phyloP scores from a whole-genome alignment of 2,113 vertebrate genomes.

The Cyprinodon variegatus region DNA sequence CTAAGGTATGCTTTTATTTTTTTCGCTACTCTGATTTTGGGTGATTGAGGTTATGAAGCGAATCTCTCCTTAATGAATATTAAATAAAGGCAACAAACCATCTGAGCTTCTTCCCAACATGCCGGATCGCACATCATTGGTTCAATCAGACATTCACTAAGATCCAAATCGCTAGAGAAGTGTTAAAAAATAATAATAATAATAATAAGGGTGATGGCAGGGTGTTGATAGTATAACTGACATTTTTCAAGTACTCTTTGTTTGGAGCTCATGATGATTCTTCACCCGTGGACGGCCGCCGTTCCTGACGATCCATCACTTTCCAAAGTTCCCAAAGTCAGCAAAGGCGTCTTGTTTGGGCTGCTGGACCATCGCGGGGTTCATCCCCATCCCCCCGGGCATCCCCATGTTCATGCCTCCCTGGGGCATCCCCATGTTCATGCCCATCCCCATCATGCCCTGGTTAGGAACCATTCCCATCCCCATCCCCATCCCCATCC shows the following conservation, averaged over 20 bases:
- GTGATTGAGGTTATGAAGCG: slow-evolving; percentile 73
- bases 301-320: slow-evolving; percentile 79
- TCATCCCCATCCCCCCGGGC: slow-evolving; percentile 80
- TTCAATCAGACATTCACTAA: slow-evolving; percentile 61
- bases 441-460: slow-evolving; percentile 87
- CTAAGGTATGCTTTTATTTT: slow-evolving; percentile 34
- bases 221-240: slow-evolving; percentile 64
- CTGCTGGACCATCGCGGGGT: slow-evolving; percentile 84
- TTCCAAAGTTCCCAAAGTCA: slow-evolving; percentile 98
- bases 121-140: slow-evolving; percentile 63
- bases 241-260: slow-evolving; percentile 84
- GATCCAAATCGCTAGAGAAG: slow-evolving; percentile 49
- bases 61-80: slow-evolving; percentile 34
- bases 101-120: slow-evolving; percentile 24
- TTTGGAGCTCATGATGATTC: slow-evolving; percentile 90
- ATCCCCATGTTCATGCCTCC: slow-evolving; percentile 87
- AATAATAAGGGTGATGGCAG: slow-evolving; percentile 57
- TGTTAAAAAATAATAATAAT: slow-evolving; percentile 24
- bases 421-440: slow-evolving; percentile 84
- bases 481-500: slow-evolving; percentile 68
- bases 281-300: slow-evolving; percentile 80
- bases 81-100: slow-evolving; percentile 27
- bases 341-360: slow-evolving; percentile 98
- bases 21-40: slow-evolving; percentile 66
- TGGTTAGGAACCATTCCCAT: slow-evolving; percentile 81